Evolutionary conservation across 2,888 invertebrate species (phyloP).

Genomic region (Oscheius sp.): DNA sequence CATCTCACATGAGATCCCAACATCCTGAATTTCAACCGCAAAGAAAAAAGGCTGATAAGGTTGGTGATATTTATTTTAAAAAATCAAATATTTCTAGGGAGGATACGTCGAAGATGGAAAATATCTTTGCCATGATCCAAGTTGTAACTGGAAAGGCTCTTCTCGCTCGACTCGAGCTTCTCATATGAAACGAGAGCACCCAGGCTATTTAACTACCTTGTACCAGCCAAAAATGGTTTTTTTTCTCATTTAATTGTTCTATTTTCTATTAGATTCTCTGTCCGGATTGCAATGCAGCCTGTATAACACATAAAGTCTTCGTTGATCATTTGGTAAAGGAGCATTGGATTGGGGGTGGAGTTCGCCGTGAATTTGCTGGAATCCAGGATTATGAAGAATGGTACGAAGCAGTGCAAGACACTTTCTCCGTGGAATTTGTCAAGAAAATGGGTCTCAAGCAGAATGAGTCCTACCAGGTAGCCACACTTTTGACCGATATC

Average conservation of each 20-base stretch:
- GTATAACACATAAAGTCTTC: slow-evolving; percentile 38
- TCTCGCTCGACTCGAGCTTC: slow-evolving; percentile 46
- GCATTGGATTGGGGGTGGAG: slow-evolving; percentile 38
- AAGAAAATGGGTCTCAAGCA: slow-evolving; percentile 41
- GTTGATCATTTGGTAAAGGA: slow-evolving; percentile 45
- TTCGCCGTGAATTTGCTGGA: slow-evolving; percentile 38
- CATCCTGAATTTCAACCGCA: slow-evolving; percentile 39
- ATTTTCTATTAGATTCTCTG: slow-evolving; percentile 34
- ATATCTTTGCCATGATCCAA: slow-evolving; percentile 47
- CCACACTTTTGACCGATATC: too few relatives aligned
- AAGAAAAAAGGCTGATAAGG: slow-evolving; percentile 22
- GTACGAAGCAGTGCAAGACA: slow-evolving; percentile 46
- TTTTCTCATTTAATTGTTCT: neutral
- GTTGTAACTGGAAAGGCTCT: slow-evolving; percentile 53
- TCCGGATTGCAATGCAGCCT: slow-evolving; percentile 32
- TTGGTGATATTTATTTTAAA: too few relatives aligned
- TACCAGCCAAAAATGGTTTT: slow-evolving; percentile 35
- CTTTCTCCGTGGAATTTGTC: slow-evolving; percentile 43
- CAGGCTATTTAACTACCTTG: slow-evolving; percentile 33
- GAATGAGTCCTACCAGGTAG: slow-evolving; percentile 33
- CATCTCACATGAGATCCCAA: slow-evolving; percentile 39
- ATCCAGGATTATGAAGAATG: slow-evolving; percentile 44
- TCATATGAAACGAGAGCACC: slow-evolving; percentile 51
- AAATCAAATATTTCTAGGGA: too few relatives aligned
- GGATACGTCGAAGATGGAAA: slow-evolving; percentile 44